Conservation (phyloP, 2,797 vertebrate species). For the Babyrousa celebensis region DNA sequence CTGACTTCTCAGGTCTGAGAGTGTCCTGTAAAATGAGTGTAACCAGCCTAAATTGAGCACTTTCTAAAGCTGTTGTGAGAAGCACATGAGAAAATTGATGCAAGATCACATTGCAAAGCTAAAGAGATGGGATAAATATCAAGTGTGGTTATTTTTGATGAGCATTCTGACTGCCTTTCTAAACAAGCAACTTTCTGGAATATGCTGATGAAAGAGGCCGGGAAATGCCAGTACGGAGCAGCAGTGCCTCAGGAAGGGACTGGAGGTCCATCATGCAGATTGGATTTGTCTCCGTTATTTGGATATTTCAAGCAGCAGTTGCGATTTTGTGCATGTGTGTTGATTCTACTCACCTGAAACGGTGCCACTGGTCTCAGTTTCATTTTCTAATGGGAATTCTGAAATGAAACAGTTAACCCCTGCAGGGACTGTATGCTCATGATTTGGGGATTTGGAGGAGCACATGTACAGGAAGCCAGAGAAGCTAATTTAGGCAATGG, state of each 20-base stretch:
- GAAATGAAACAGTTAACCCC: not conserved
- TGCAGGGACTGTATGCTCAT: rapidly evolving
- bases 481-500: not conserved
- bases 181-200: not conserved
- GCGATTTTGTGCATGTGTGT: not conserved
- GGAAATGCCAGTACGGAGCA: not conserved
- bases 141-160: not conserved
- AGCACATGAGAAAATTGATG: not conserved
- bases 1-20: not conserved
- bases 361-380: not conserved
- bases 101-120: not conserved
- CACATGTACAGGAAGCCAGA: not conserved
- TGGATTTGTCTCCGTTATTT: not conserved
- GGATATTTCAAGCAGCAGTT: slow-evolving; percentile 11
- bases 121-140: not conserved
- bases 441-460: not conserved
- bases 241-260: not conserved
- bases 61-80: not conserved
- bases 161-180: not conserved
- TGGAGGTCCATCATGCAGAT: not conserved
- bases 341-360: slow-evolving; percentile 29
- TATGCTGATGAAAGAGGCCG: not conserved
- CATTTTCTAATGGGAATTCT: not conserved
- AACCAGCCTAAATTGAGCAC: not conserved
- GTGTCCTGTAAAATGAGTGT: not conserved